Evolutionary conservation across 2,113 vertebrate genomes (phyloP), one percentile per base, ranked within the genome.

Genomic region (Dromas ardeola): DNA sequence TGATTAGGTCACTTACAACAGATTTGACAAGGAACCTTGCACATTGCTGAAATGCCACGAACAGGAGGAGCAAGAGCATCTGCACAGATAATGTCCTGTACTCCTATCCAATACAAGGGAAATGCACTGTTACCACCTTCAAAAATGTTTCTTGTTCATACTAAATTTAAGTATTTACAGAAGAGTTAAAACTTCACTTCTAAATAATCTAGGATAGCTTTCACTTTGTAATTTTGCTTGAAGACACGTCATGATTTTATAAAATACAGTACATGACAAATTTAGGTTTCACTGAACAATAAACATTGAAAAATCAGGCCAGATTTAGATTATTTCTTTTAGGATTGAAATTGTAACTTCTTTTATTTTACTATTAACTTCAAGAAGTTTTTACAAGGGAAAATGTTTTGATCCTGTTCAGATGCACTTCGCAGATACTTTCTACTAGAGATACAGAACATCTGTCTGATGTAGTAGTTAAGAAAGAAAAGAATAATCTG

Each of bases 11-110:
- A 99, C 98, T 99, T 98, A 98, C 97, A 98, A 98, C 97, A 98
- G 95, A 98, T 98, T 93, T 97, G 97, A 98, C 98, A 99, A 97
- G 98, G 98, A 92, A 98, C 95, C 97, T 93, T 98, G 98, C 97
- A 98, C 89, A 97, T 62, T 97, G 98, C 85, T 97, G 97, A 97
- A 96, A 95, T 96, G 95, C 92, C 97, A 97, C 53, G 52, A 94
- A 96, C 93, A 97, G 96, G 93, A 97, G 59, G 88, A 97, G 71
- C 88, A 97, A 97, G 95, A 98, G 95, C 96, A 97, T 97, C 93
- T 98, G 96, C 90, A 96, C 90, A 98, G 96, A 97, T 89, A 93
- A 91, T 97, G 90, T 96, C 96, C 96, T 98, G 95, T 88, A 97
- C 93, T 97, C 96, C 98, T 98, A 96, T 89, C 96, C 91, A 67